Evolutionary conservation across 2,888 invertebrate genomes (phyloP), one percentile per base, ranked within the genome.

Genomic region (Polyommatus iphigenia): DNA sequence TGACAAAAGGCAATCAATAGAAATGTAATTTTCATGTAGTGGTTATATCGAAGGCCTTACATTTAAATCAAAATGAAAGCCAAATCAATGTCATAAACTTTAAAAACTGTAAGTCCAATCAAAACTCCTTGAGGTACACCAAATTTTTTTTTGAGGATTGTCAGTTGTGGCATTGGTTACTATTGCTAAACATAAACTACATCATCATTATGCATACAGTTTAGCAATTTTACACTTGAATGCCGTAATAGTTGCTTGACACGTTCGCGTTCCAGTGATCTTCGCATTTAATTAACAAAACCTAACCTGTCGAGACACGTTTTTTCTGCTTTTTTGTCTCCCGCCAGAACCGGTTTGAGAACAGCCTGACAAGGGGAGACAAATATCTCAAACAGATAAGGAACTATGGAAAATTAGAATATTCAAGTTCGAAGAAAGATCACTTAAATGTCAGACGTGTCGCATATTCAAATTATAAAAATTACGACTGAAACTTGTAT

Each of bases 231-330:
- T 18, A 67, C 67, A 67, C 32, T 67, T 15, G 29, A 67, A 29
- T 29, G 5, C 29, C n/a, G 6, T 67, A 62, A 62, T 24, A 32
- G 10, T 67, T 15, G 20, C 24, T 29, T 32, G 29, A 29, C 67
- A 67, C 15, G 62, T 13, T 29, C 67, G 18, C 67, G 67, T 67
- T 67, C 29, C 67, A 67, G 67, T 20, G 67, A 67, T 67, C 29
- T 67, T 67, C 67, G 67, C 67, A 7, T 67, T 67, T 67, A 67
- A 67, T 67, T 67, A 67, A 71, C 71, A 71, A 72, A 72, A 72
- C 72, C 72, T 20, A 41, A 36, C 72, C 36, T 72, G 72, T 72
- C n/a, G 36, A 41, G 41, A 20, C 20, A 72, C n/a, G 72, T n/a
- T 41, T 8, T 36, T 41, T 41, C 41, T 36, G 7, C 5, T 41